These are phyloP conservation scores for Xylophagus ater DNA, from an alignment of 2,888 invertebrate genomes.

Conservation along the genomic window DNA sequence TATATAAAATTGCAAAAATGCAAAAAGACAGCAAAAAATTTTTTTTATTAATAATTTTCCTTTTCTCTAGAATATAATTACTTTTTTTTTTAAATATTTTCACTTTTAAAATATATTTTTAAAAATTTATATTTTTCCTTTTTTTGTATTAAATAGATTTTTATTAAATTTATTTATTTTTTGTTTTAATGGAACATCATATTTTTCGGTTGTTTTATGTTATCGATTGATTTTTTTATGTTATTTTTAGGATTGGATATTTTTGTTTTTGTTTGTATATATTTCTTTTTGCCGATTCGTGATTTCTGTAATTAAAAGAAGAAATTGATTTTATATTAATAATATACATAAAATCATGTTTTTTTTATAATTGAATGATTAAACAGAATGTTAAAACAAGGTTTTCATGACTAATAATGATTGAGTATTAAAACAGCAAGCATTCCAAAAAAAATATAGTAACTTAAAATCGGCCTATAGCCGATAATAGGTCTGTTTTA, in stretches of 20 bases:
- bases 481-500: no score
- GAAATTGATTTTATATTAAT: no score
- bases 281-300: slow-evolving; percentile 14
- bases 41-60: slow-evolving; percentile 19
- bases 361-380: no score
- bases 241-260: slow-evolving; percentile 11
- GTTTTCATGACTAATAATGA: no score
- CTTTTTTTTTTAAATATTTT: slow-evolving; percentile 7
- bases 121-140: slow-evolving; percentile 22
- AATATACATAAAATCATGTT: no score
- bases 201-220: slow-evolving; percentile 17
- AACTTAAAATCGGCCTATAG: no score
- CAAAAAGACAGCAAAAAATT: slow-evolving; percentile 36
- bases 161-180: slow-evolving; percentile 18
- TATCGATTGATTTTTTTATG: slow-evolving; percentile 8
- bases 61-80: no score
- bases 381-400: no score
- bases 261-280: slow-evolving; percentile 19
- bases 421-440: no score
- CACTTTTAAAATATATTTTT: slow-evolving; percentile 19
- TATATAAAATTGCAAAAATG: slow-evolving; percentile 41
- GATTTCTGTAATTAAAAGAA: slow-evolving; percentile 29
- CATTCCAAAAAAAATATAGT: no score
- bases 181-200: slow-evolving; percentile 35
- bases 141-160: slow-evolving; percentile 18